Conservation (phyloP, 2,888 invertebrate genomes). For the Branchellion lobata region DNA sequence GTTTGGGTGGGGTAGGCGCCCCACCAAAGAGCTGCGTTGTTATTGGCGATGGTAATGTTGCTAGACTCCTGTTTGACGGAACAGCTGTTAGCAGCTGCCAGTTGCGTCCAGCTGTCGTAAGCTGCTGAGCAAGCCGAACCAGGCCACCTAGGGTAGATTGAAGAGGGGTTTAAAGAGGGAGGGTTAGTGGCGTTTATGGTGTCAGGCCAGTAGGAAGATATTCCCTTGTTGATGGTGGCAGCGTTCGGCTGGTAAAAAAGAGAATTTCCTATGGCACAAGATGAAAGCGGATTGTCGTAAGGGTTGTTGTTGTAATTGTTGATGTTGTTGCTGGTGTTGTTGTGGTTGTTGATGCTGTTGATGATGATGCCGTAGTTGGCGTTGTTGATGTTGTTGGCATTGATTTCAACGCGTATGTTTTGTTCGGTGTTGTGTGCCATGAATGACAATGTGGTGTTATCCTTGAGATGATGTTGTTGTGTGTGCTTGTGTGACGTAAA, state of each 20-base stretch:
- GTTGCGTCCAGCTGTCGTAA: conserved; percentile 39
- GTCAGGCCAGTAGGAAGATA: conserved; percentile 29
- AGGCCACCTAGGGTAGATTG: conserved; percentile 24
- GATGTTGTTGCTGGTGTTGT: neutral
- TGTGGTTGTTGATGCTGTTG: neutral
- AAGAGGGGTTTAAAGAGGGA: neutral
- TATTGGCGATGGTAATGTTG: neutral
- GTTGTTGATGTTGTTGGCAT: conserved; percentile 13
- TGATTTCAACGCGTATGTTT: conserved; percentile 10
- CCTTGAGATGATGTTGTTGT: neutral
- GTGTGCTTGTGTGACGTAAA: neutral
- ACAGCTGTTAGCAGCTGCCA: conserved; percentile 22
- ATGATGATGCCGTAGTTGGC: conserved; percentile 7
- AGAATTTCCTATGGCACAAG: conserved; percentile 42
- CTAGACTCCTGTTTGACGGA: conserved; percentile 25
- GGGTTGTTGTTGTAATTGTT: neutral
- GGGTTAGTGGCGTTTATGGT: conserved; percentile 6
- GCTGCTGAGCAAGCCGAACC: neutral
- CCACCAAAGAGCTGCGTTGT: conserved; percentile 31
- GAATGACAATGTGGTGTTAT: conserved; percentile 7
- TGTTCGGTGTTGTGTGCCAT: neutral
- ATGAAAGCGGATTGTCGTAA: conserved; percentile 35
- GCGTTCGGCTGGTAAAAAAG: conserved; percentile 22
- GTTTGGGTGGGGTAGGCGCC: conserved; percentile 11
- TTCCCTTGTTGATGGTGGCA: conserved; percentile 11